These are phyloP conservation scores for Tretioscincus oriximinensis DNA, from an alignment of 2,113 vertebrate species.

Conservation along the genomic window DNA sequence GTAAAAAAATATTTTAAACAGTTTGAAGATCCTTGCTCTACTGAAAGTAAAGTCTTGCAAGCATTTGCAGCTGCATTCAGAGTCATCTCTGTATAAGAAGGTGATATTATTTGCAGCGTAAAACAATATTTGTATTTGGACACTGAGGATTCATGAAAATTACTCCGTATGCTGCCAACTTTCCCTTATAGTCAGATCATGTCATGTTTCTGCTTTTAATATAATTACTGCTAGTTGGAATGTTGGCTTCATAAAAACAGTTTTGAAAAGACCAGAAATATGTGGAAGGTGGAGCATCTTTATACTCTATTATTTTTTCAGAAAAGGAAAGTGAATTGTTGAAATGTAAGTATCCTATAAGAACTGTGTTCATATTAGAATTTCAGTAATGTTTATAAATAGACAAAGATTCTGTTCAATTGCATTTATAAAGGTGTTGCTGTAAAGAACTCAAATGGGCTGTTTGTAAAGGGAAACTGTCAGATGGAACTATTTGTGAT, in stretches of 20 bases:
- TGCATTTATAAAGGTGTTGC: background rate
- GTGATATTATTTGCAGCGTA: background rate
- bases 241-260: background rate
- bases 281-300: too few relatives aligned
- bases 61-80: background rate
- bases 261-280: background rate
- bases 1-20: too few relatives aligned
- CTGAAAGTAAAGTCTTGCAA: background rate
- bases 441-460: background rate
- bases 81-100: background rate
- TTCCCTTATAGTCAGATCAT: too few relatives aligned
- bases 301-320: too few relatives aligned
- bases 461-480: background rate
- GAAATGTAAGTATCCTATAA: too few relatives aligned
- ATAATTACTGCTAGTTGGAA: background rate
- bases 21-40: too few relatives aligned
- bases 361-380: too few relatives aligned
- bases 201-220: background rate
- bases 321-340: too few relatives aligned
- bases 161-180: background rate
- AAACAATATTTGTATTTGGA: background rate
- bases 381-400: too few relatives aligned
- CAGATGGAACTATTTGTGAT: background rate
- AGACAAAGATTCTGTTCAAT: too few relatives aligned
- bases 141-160: background rate